Conservation (phyloP, 2,888 invertebrate species). For the Chaetogeoica ovagalla region DNA sequence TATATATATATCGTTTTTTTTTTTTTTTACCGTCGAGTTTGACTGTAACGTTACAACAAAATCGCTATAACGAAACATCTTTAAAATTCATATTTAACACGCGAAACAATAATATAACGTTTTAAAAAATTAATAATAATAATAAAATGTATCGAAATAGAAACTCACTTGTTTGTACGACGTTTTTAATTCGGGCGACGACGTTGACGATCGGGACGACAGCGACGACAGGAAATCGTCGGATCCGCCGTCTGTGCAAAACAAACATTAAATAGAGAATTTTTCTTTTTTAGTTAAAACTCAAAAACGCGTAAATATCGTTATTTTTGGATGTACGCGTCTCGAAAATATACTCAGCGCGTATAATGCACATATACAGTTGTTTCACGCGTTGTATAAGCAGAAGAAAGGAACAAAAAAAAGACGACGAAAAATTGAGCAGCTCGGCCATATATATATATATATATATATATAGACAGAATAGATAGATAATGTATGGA, state of each 20-base stretch:
- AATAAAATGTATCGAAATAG: neutral
- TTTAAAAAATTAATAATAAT: no score
- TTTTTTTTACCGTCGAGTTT: no score
- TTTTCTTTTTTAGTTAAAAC: no score
- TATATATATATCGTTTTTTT: no score
- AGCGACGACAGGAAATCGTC: conserved; percentile 40
- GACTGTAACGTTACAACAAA: no score
- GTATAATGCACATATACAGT: no score
- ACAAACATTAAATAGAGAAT: neutral
- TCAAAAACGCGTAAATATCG: neutral
- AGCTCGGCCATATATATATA: no score
- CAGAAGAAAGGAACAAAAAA: neutral
- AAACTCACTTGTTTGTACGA: conserved; percentile 49
- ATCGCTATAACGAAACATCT: no score
- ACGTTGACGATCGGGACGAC: conserved; percentile 54
- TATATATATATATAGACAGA: no score
- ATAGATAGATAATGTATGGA: neutral
- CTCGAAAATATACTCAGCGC: no score
- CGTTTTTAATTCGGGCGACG: conserved; percentile 54
- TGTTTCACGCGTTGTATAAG: no score
- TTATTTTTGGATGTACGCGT: neutral
- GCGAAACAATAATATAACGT: neutral
- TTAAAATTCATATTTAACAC: no score
- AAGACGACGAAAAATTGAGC: neutral
- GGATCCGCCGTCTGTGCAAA: conserved; percentile 35